These are phyloP conservation scores for Nycticryphes semicollaris DNA, from an alignment of 2,113 vertebrate species.

Conservation along the genomic window DNA sequence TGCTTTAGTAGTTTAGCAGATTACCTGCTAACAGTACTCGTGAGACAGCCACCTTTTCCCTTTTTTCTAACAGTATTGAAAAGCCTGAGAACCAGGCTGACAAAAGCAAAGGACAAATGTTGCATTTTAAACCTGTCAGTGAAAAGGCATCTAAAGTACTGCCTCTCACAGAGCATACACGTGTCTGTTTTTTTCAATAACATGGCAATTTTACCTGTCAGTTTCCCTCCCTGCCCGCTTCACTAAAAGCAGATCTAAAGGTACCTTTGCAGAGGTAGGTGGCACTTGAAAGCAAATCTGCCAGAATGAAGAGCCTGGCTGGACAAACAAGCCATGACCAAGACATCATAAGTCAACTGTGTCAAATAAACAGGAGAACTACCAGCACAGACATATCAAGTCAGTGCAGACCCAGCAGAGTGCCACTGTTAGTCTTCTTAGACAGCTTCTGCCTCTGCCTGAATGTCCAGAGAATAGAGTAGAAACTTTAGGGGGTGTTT, in stretches of 20 bases:
- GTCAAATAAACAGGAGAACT: background rate
- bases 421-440: background rate
- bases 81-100: background rate
- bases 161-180: background rate
- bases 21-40: background rate
- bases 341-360: background rate
- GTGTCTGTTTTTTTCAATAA: background rate
- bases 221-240: background rate
- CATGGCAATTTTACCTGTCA: background rate
- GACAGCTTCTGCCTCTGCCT: background rate
- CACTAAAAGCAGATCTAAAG: background rate
- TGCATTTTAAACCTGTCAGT: background rate
- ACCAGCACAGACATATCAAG: background rate
- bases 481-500: background rate
- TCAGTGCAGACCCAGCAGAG: fast-evolving
- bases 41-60: fast-evolving
- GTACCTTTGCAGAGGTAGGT: background rate
- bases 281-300: conserved; percentile 5
- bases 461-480: fast-evolving
- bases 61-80: background rate
- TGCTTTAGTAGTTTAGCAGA: background rate
- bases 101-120: background rate
- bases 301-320: background rate
- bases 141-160: background rate
- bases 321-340: background rate